These are phyloP conservation scores for Petrocephalus schoutedeni DNA, from an alignment of 2,797 vertebrate genomes.

Conservation along the genomic window DNA sequence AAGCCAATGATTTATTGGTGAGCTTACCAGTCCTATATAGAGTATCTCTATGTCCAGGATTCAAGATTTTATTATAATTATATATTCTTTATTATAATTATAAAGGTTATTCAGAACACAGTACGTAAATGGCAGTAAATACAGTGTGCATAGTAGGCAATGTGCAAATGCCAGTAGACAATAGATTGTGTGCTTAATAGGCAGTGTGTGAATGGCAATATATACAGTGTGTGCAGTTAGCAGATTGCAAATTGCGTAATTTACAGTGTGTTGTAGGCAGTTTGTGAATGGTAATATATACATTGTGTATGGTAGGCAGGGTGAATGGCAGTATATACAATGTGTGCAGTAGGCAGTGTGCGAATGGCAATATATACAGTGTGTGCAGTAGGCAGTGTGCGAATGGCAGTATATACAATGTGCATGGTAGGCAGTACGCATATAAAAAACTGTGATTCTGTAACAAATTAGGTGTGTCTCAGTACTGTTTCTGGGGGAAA, in stretches of 20 bases:
- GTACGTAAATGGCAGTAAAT: neutral
- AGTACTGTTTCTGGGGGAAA: neutral
- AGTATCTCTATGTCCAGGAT: neutral
- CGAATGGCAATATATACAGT: neutral
- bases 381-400: no score
- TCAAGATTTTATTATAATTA: neutral
- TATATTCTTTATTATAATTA: no score
- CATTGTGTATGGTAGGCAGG: no score
- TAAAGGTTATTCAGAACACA: neutral
- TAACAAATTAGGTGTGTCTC: neutral
- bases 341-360: no score
- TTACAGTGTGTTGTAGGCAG: neutral
- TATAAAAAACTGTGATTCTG: neutral
- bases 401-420: neutral
- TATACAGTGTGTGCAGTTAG: no score
- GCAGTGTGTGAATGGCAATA: neutral
- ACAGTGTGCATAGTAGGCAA: neutral
- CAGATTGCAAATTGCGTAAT: neutral
- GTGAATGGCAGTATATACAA: no score
- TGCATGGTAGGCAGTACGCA: neutral
- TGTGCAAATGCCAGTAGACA: neutral
- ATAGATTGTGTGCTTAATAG: neutral
- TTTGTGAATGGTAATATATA: no score
- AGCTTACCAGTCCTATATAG: conserved; percentile 40
- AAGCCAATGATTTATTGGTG: conserved; percentile 97